A percentile compares a stretch with the other conserved stretches of the same genome.
These are phyloP conservation scores for Beroe forskalii DNA, from an alignment of 37 sponge, comb jelly and placozoan species.

Conservation along the genomic window DNA sequence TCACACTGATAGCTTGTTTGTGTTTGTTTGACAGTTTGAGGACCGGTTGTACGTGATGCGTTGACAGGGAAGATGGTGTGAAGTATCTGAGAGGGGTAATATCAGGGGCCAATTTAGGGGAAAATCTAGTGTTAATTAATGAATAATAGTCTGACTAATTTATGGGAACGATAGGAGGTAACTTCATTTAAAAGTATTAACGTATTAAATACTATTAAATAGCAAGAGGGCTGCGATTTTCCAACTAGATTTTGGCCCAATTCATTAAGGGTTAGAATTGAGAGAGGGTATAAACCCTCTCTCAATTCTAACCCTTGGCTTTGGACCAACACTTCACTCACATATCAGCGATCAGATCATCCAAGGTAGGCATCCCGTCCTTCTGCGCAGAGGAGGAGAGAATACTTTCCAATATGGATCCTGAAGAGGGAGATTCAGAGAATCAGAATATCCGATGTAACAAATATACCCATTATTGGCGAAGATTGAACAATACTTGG, in stretches of 20 bases:
- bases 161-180: too few relatives aligned
- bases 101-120: not conserved
- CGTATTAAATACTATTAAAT: too few relatives aligned
- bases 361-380: not conserved
- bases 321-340: not conserved
- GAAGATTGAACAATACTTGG: too few relatives aligned
- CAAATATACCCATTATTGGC: too few relatives aligned
- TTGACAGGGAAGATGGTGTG: not conserved
- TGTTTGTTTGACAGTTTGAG: slow-evolving; percentile 51
- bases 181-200: too few relatives aligned
- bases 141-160: too few relatives aligned
- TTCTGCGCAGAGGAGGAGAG: slow-evolving; percentile 11
- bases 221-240: too few relatives aligned
- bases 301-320: too few relatives aligned
- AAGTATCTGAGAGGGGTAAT: slow-evolving; percentile 1
- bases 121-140: not conserved
- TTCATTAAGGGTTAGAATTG: too few relatives aligned
- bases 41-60: slow-evolving; percentile 18
- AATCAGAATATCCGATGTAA: too few relatives aligned
- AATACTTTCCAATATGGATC: slow-evolving; percentile 3
- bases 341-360: slow-evolving; percentile 26
- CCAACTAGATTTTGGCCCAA: too few relatives aligned
- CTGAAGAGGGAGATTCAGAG: not conserved
- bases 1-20: not conserved
- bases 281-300: too few relatives aligned